These are phyloP conservation scores for Theocolax elegans DNA, from an alignment of 1,140 invertebrate species.

Conservation along the genomic window DNA sequence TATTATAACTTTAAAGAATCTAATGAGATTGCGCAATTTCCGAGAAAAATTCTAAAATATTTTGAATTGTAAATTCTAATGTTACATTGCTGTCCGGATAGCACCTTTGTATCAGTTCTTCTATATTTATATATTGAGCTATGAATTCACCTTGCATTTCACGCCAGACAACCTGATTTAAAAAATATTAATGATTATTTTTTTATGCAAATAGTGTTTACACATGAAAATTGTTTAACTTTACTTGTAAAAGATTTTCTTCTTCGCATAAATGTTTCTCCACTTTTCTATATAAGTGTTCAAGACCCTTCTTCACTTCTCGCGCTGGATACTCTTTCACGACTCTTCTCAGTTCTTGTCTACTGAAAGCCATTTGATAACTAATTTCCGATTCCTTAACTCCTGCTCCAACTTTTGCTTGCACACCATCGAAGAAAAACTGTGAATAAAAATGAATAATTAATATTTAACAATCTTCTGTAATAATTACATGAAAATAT, in stretches of 20 bases:
- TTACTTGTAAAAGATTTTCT: conserved; percentile 91
- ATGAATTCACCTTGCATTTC: conserved; percentile 99
- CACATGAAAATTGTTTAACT: conserved; percentile 22
- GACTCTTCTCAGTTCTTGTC: conserved; percentile 95
- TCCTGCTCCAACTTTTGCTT: conserved; percentile 89
- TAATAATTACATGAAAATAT: conserved; percentile 4
- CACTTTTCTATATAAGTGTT: conserved; percentile 95
- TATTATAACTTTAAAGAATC: no score
- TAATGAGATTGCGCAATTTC: conserved; percentile 97
- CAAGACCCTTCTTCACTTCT: conserved; percentile 96
- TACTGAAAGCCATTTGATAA: conserved; percentile 97
- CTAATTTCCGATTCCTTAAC: conserved; percentile 97
- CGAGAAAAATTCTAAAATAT: conserved; percentile 96
- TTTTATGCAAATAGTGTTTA: conserved; percentile 12
- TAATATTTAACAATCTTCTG: conserved; percentile 24
- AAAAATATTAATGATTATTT: conserved; percentile 10
- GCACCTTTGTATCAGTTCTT: conserved; percentile 93
- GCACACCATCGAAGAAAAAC: conserved; percentile 95
- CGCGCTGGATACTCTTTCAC: conserved; percentile 95
- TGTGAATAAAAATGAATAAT: conserved; percentile 54
- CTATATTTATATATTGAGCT: conserved; percentile 93
- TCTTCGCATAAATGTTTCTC: conserved; percentile 97
- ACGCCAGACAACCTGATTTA: conserved; percentile 91
- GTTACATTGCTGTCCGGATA: conserved; percentile 96
- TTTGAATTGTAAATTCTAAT: conserved; percentile 95